Percentiles rank a stretch among this genome's conserved stretches.
Evolutionary conservation across 2,113 vertebrate species (phyloP).

Genomic region (Porphyrio hochstetteri): DNA sequence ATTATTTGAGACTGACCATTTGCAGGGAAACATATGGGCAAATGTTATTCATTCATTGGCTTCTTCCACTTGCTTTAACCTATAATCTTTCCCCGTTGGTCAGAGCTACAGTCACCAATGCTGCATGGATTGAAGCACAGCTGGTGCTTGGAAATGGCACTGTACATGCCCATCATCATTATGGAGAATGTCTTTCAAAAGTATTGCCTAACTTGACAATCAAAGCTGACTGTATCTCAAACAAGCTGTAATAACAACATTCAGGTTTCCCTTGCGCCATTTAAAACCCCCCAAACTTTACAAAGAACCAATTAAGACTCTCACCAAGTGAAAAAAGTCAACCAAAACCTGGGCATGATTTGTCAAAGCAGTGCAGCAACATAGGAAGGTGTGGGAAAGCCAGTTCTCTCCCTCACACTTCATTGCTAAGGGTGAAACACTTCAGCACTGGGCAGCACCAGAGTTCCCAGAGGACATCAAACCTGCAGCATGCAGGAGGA

Average conservation of each 20-base stretch:
- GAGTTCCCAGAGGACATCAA: neutral
- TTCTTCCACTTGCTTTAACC: neutral
- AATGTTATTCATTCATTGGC: neutral
- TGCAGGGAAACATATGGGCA: accelerated
- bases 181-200: neutral
- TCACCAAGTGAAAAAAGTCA: neutral
- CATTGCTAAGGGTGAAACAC: neutral
- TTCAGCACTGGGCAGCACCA: neutral
- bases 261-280: neutral
- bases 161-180: neutral
- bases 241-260: neutral
- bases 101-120: neutral
- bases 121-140: neutral
- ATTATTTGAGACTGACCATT: neutral
- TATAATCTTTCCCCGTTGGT: neutral
- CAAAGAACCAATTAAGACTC: neutral
- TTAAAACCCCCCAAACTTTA: neutral
- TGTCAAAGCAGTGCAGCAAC: neutral
- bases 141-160: neutral
- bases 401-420: neutral
- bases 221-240: neutral
- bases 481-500: neutral
- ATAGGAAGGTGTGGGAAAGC: neutral
- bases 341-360: neutral
- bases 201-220: neutral